Evolutionary conservation across 1,140 invertebrate genomes (phyloP), one percentile per base, ranked within the genome.

Genomic region (Papilio helenus): DNA sequence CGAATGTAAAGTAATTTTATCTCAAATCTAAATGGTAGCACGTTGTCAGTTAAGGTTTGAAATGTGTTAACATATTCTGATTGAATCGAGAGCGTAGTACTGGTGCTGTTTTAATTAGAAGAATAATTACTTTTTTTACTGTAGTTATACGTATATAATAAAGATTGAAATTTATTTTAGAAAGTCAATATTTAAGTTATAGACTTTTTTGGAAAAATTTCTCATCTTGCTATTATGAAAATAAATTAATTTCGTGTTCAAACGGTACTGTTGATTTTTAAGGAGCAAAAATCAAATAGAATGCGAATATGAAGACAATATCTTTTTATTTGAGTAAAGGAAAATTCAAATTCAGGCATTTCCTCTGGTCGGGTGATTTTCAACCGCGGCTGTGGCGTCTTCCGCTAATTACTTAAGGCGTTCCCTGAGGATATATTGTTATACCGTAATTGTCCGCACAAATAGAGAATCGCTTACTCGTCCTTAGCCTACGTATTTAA

Each of bases 401-500:
- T 42, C 74, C 55, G 55, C 74, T 77, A 77, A 61, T 77, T 77
- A 77, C 74, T 77, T 77, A 39, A 77, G 74, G 74, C 51, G 74
- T 77, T 77, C 51, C 74, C 74, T 20, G 34, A 76, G 73, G 49
- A 76, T 76, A 76, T 58, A 76, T 76, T 76, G 73, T 76, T 26
- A 26, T 58, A 76, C 29, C 34, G 73, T 55, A 76, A 76, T 55
- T 42, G 49, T 61, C 55, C 29, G 39, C 55, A n/a, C 55, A 42
- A 77, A 76, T 76, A 58, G 26, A 46, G 72, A 34, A 76, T 55
- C 44, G 46, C 14, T 76, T 49, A 76, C 46, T 55, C 73, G 73
- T 76, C 20, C 44, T 74, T 51, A 29, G 73, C 20, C 73, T 76
- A 26, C 46, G 73, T 26, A 51, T 20, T 76, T 51, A 46, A 51